Conservation (phyloP, 2,113 vertebrate genomes). For the Procavia capensis region DNA sequence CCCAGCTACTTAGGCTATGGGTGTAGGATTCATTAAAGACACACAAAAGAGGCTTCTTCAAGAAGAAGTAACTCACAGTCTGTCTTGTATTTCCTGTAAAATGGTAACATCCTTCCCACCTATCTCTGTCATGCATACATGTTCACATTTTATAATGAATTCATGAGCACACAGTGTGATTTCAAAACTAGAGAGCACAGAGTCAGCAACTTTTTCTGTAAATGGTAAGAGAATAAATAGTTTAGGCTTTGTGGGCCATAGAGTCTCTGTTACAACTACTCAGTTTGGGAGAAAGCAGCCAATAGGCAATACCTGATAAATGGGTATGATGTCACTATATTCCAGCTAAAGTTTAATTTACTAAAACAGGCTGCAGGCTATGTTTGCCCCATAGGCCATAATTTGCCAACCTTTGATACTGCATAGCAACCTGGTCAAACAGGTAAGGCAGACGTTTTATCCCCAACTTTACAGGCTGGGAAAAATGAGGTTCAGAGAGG, state of each 20-base stretch:
- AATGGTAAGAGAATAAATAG: neutral
- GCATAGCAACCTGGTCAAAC: neutral
- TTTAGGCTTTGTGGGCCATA: neutral
- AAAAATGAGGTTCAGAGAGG: neutral
- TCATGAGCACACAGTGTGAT: neutral
- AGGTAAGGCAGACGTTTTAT: neutral
- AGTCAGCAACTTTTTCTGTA: neutral
- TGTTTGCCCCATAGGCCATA: neutral
- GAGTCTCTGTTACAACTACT: neutral
- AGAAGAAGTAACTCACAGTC: neutral
- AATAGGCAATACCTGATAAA: neutral
- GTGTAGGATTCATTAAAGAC: neutral
- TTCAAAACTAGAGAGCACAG: neutral
- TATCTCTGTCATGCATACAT: neutral
- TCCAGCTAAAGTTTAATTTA: neutral
- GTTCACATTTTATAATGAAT: neutral
- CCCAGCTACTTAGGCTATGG: neutral
- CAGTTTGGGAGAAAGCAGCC: neutral
- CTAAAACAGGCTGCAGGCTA: neutral
- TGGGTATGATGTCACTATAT: neutral
- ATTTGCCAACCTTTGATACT: neutral
- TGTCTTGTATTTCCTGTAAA: neutral
- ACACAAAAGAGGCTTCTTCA: neutral
- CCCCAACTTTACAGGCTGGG: neutral
- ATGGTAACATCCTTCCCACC: neutral